These are phyloP conservation scores for Caenorhabditis tropicalis DNA, from an alignment of 1,140 invertebrate species.

Conservation along the genomic window DNA sequence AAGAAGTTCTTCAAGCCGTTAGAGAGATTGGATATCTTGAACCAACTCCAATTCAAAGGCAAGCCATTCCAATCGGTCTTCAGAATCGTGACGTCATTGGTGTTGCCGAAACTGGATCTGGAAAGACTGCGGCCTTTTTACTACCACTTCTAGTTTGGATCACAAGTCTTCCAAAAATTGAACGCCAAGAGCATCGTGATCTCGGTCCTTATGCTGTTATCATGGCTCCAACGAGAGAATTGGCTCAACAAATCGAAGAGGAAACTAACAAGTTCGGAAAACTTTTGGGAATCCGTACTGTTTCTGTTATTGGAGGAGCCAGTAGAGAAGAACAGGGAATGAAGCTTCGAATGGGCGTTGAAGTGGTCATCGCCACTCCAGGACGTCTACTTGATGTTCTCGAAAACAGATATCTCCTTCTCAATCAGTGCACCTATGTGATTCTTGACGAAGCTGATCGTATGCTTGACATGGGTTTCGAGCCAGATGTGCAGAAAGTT, in stretches of 20 bases:
- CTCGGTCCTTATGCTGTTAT: slow-evolving; percentile 98
- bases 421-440: slow-evolving; percentile 86
- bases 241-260: slow-evolving; percentile 99
- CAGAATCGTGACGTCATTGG: slow-evolving; percentile 99
- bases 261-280: slow-evolving; percentile 97
- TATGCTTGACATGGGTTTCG: slow-evolving; percentile 99
- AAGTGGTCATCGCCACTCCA: slow-evolving; percentile 98
- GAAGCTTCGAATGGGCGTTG: slow-evolving; percentile 91
- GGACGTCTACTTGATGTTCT: slow-evolving; percentile 98
- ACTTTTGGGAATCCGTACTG: slow-evolving; percentile 90
- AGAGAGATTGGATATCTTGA: slow-evolving; percentile 94
- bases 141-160: slow-evolving; percentile 98
- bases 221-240: slow-evolving; percentile 94
- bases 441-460: slow-evolving; percentile 85
- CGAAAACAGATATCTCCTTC: slow-evolving; percentile 94
- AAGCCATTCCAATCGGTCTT: slow-evolving; percentile 97
- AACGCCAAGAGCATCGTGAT: slow-evolving; percentile 78
- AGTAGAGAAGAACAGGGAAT: slow-evolving; percentile 98
- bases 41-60: slow-evolving; percentile 97
- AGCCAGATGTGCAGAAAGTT: slow-evolving; percentile 96
- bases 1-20: slow-evolving; percentile 78
- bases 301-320: slow-evolving; percentile 95
- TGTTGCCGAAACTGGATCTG: slow-evolving; percentile 96
- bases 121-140: slow-evolving; percentile 97
- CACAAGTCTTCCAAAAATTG: slow-evolving; percentile 93